Evolutionary conservation across 2,113 vertebrate genomes (phyloP).

Genomic region (Syrrhaptes paradoxus): DNA sequence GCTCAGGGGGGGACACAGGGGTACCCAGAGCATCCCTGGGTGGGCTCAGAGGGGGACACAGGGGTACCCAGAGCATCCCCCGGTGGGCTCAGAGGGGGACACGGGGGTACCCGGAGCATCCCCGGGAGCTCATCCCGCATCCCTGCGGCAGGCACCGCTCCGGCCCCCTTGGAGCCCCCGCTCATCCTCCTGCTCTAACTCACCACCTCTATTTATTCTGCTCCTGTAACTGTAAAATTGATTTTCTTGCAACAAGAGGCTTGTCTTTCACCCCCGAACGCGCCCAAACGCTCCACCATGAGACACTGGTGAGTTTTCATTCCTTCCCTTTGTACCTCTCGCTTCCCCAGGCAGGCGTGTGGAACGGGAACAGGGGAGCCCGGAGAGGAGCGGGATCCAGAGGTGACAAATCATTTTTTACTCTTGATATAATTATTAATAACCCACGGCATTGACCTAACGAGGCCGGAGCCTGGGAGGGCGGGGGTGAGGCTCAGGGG

Average conservation of each 20-base stretch:
- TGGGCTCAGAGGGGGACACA: too few relatives aligned
- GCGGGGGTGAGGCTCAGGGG: not conserved
- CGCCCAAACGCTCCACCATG: conserved; percentile 74
- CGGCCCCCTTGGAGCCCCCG: not conserved
- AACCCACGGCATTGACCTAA: not conserved
- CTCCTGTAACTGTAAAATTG: conserved; percentile 85
- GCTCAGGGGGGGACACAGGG: not conserved
- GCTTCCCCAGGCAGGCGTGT: conserved; percentile 56
- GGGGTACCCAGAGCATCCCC: too few relatives aligned
- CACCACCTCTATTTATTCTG: conserved; percentile 82
- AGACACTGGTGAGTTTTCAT: conserved; percentile 81
- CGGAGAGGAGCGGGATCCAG: conserved; percentile 2
- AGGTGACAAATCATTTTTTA: conserved; percentile 52
- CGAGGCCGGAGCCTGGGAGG: not conserved
- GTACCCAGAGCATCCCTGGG: not conserved
- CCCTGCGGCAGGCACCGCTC: not conserved
- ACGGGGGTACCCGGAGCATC: not conserved
- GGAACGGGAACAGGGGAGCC: conserved; percentile 53
- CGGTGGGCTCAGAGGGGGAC: not conserved
- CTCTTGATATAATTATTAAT: conserved; percentile 56
- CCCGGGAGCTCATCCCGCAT: not conserved
- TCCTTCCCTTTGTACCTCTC: conserved; percentile 73
- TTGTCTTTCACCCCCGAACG: conserved; percentile 75
- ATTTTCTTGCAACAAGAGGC: conserved; percentile 79
- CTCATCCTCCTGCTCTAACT: conserved; percentile 67